Base-by-base conservation (phyloP, 2,797 vertebrate genomes). In the Fistularia commersonii region DNA sequence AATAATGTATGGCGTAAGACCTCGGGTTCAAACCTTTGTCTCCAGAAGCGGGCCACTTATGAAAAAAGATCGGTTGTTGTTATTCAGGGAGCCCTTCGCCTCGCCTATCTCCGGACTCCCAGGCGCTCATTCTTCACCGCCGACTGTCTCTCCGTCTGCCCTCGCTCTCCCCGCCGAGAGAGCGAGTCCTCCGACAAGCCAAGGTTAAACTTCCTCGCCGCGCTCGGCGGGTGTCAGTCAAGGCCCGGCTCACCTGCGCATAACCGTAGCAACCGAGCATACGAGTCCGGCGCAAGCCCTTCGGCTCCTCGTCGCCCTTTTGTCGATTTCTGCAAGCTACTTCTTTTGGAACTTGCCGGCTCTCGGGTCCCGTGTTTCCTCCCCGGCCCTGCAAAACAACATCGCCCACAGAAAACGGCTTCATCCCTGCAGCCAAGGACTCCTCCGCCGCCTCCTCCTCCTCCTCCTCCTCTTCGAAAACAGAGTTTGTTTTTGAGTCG, bases 191-290 rank as follows among this genome's bases (percentile, higher is more conserved):
- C 68, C 65, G 53, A 77, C 77, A 78, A 64, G 66, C 77, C 91
- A 92, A 93, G 93, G 92, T 93, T 91, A 92, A 90, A 91, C 84
- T 87, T 85, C 74, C 70, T 81, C 76, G 10, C 1, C 6, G 74
- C 69, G 72, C 73, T 15, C 47, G 0, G 11, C 71, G 77, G 85
- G 87, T 80, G 75, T 86, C 80, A 87, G 89, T 92, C 91, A 91
- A 88, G 76, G 82, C 81, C 85, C 35, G 66, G 47, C 81, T 90
- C 88, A 89, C 89, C 87, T 82, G 69, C 75, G 40, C 72, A 67
- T 81, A 83, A 87, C 81, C 73, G 32, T 62, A 75, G 42, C 66
- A 66, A 9, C 64, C 65, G 65, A 63, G 74, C 68, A 71, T 78
- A 73, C 60, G 87, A 87, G 82, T 82, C 79, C 60, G 72, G 66